Base-by-base conservation (phyloP, 2,888 invertebrate genomes). In the Apantesis nais region DNA sequence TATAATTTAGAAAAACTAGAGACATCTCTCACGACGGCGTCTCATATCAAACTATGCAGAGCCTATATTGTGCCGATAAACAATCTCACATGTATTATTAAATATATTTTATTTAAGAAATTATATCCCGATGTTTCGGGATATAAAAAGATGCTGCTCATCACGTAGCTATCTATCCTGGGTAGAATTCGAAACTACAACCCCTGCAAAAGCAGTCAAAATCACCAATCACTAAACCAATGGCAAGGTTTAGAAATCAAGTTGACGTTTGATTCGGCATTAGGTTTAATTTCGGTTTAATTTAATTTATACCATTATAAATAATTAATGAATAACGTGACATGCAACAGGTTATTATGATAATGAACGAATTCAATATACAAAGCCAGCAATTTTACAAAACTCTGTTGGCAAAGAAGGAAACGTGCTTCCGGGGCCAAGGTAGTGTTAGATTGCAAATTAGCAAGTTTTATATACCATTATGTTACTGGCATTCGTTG, bases 371-470 rank as follows among this genome's bases (percentile, higher is more conserved):
- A 66, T 80, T 73, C 48, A 74, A 67, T 74, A 61, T 44, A 66
- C 62, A 70, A 62, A 70, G 60, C 71, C 71, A 77, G 77, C 68
- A 73, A 70, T 68, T 55, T 68, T 68, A 34, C 29, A 29, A 37
- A 66, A 55, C 25, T 31, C 34, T 89, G 87, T 90, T 85, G 79
- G 91, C 87, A 89, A 89, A 90, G 71, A 76, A 83, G 82, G 83
- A 84, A 87, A 87, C 88, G 88, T 85, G 89, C 85, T 89, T 89
- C 88, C 89, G 86, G 85, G 78, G 41, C 78, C 73, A 73, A 70
- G 76, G 79, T 74, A 19, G 75, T 77, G 80, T 80, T 76, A 78
- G 79, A 71, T 80, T 82, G 82, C 84, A 75, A 86, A 85, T 83
- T 79, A 81, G 70, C 34, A 70, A 44, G 67, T 77, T 73, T 71